These are phyloP conservation scores for Hystrix cristata DNA, from an alignment of 2,113 vertebrate species.

Conservation along the genomic window DNA sequence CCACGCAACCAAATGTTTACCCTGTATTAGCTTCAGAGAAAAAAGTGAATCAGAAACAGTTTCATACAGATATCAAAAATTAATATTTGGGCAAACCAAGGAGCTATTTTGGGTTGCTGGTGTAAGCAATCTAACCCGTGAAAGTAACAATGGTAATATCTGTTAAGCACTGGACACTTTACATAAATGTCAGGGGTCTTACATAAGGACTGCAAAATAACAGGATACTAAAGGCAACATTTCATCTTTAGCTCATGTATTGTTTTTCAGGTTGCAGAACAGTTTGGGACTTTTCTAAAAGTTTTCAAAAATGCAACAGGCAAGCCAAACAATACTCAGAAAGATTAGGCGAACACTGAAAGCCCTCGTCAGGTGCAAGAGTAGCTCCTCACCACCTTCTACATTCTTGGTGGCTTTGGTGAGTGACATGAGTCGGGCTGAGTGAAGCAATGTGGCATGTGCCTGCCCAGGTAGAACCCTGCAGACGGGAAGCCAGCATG, in stretches of 20 bases:
- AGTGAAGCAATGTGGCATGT: accelerated
- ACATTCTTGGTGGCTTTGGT: not conserved
- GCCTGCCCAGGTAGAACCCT: not conserved
- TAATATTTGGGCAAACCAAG: constrained; percentile 89
- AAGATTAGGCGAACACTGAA: not conserved
- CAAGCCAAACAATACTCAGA: not conserved
- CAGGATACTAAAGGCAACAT: constrained; percentile 76
- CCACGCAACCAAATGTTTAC: constrained; percentile 89
- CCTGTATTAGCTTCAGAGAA: constrained; percentile 89
- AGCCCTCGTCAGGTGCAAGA: not conserved
- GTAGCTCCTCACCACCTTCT: accelerated
- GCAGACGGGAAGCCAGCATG: accelerated
- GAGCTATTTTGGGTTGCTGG: constrained; percentile 85
- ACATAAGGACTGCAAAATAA: constrained; percentile 78
- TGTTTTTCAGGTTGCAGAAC: constrained; percentile 20
- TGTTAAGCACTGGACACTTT: constrained; percentile 60
- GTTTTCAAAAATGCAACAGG: not conserved
- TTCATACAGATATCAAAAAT: constrained; percentile 88
- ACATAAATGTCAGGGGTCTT: constrained; percentile 62
- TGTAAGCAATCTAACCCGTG: constrained; percentile 86
- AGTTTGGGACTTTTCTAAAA: constrained; percentile 46
- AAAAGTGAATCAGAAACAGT: constrained; percentile 89
- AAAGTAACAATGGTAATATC: constrained; percentile 88
- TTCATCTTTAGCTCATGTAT: constrained; percentile 47
- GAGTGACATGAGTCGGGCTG: not conserved